These are phyloP conservation scores for Eupithecia exiguata DNA, from an alignment of 2,888 invertebrate genomes.

Conservation along the genomic window DNA sequence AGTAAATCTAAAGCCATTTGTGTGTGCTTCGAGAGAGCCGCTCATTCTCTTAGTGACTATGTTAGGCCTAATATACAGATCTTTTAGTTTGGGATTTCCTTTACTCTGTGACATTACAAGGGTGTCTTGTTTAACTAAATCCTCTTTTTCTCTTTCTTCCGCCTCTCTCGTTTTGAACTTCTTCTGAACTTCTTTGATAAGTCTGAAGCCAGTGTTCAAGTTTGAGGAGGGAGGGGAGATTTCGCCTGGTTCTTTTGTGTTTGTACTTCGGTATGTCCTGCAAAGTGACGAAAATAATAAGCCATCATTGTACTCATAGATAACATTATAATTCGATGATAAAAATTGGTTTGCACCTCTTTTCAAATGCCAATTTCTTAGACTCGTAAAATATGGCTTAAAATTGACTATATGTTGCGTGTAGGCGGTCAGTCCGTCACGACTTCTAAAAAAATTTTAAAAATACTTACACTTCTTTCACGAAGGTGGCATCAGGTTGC, in stretches of 20 bases:
- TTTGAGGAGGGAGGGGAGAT: constrained; percentile 97
- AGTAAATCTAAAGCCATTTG: constrained; percentile 98
- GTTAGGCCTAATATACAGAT: constrained; percentile 99
- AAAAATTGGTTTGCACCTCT: neutral
- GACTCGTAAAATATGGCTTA: neutral
- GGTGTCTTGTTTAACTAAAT: constrained; percentile 99
- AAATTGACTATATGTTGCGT: neutral
- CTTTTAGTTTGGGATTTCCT: constrained; percentile 98
- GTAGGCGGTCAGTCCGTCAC: neutral
- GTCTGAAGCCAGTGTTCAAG: constrained; percentile 96
- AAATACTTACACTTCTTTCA: constrained; percentile 96
- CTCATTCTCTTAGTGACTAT: constrained; percentile 98
- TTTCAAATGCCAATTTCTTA: neutral
- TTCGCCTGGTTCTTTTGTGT: constrained; percentile 98
- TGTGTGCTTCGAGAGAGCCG: constrained; percentile 96
- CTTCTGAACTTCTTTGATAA: constrained; percentile 99
- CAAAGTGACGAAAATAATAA: constrained; percentile 42
- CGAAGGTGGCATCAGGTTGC: constrained; percentile 97
- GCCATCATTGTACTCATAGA: neutral
- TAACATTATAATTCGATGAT: neutral
- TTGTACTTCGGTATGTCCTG: constrained; percentile 97
- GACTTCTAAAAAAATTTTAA: neutral
- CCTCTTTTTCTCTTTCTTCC: constrained; percentile 99
- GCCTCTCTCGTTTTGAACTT: constrained; percentile 99
- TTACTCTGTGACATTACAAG: constrained; percentile 96